A percentile compares a stretch with the other conserved stretches of the same genome.
phyloP scores from a whole-genome alignment of 2,888 invertebrate species.

The Chymomyza amoena region DNA sequence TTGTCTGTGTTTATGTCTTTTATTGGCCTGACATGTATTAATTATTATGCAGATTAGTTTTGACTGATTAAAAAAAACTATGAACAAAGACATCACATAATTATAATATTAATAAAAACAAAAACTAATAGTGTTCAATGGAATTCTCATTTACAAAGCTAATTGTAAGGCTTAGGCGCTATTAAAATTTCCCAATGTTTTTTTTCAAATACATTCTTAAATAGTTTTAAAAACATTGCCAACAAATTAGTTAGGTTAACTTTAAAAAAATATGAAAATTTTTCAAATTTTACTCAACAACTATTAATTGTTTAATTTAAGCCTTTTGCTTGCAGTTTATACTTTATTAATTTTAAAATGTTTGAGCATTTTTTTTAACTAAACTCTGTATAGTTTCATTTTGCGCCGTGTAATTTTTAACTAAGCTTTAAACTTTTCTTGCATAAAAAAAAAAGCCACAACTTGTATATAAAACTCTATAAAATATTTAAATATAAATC shows the following conservation, averaged over 20 bases:
- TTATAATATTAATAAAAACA: not conserved
- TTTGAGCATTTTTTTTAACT: not conserved
- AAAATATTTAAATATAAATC: constrained; percentile 20
- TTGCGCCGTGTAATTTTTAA: not conserved
- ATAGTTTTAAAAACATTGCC: not conserved
- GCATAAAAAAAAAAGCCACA: constrained; percentile 18
- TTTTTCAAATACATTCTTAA: not conserved
- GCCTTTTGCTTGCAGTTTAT: too few relatives aligned
- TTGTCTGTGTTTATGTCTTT: constrained; percentile 34
- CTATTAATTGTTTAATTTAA: too few relatives aligned
- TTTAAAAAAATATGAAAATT: constrained; percentile 1
- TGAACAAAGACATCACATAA: constrained; percentile 18
- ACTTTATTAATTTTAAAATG: too few relatives aligned
- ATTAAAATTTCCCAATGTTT: not conserved
- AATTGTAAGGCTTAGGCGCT: not conserved
- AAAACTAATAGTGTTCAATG: constrained; percentile 10
- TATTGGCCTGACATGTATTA: not conserved
- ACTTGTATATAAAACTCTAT: constrained; percentile 28
- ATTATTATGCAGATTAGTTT: constrained; percentile 15
- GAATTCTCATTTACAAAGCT: constrained; percentile 2
- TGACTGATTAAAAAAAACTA: constrained; percentile 33
- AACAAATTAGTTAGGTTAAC: constrained; percentile 1
- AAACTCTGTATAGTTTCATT: not conserved
- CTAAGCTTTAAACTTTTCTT: not conserved
- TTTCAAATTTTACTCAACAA: not conserved